These are phyloP conservation scores for Molanna angustata DNA, from an alignment of 2,888 invertebrate species.

Conservation along the genomic window DNA sequence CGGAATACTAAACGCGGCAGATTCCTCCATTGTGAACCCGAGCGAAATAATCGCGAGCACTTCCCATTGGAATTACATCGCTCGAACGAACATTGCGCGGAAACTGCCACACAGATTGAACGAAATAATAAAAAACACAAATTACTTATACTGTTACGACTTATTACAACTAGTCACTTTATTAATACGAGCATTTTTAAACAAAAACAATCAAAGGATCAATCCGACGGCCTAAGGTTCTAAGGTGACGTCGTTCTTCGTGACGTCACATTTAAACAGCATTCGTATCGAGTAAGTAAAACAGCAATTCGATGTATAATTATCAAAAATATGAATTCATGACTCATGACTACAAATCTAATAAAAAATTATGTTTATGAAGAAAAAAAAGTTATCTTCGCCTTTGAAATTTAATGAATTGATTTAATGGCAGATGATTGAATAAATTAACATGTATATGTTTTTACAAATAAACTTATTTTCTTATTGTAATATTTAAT, in stretches of 20 bases:
- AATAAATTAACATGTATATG: too few species aligned
- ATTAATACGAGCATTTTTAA: conserved; percentile 10
- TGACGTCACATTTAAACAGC: conserved; percentile 28
- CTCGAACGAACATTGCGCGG: conserved; percentile 45
- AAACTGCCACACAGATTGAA: not conserved
- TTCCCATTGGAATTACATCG: conserved; percentile 51
- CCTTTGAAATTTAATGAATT: too few species aligned
- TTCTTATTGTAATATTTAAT: too few species aligned
- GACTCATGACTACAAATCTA: too few species aligned
- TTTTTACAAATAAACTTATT: too few species aligned
- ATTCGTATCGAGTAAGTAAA: too few species aligned
- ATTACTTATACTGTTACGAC: conserved; percentile 6
- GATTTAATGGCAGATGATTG: too few species aligned
- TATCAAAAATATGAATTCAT: too few species aligned
- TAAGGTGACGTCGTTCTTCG: conserved; percentile 29
- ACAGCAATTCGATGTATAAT: too few species aligned
- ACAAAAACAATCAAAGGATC: conserved; percentile 22
- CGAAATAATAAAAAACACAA: not conserved
- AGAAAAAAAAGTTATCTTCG: too few species aligned
- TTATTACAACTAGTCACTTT: conserved; percentile 17
- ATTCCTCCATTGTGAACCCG: conserved; percentile 49
- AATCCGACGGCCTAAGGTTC: conserved; percentile 9
- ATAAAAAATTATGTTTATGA: too few species aligned
- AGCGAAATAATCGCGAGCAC: conserved; percentile 34
- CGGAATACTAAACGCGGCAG: conserved; percentile 55